Percentiles rank a stretch among this genome's conserved stretches.
These are phyloP conservation scores for Stenchaetothrips biformis DNA, from an alignment of 2,888 invertebrate species.

Conservation along the genomic window DNA sequence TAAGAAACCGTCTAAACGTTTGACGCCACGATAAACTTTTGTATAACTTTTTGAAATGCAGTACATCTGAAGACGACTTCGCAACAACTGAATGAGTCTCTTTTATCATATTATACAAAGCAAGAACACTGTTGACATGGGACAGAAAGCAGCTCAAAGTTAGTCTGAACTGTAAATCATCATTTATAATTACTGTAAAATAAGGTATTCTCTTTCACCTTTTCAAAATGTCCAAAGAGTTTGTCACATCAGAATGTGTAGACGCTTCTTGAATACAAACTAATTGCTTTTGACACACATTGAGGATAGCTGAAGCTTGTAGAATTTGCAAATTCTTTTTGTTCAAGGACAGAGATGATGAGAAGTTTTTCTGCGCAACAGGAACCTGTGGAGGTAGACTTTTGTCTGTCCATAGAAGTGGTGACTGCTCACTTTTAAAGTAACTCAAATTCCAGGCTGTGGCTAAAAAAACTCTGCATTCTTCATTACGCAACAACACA, in stretches of 20 bases:
- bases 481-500: slow-evolving; percentile 42
- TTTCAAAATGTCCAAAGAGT: slow-evolving; percentile 53
- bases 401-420: not conserved
- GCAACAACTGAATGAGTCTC: not conserved
- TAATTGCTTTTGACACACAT: slow-evolving; percentile 52
- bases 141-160: not conserved
- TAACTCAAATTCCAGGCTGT: slow-evolving; percentile 45
- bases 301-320: slow-evolving; percentile 52
- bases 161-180: not conserved
- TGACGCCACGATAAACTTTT: slow-evolving; percentile 57
- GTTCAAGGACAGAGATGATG: slow-evolving; percentile 34
- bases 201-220: slow-evolving; percentile 46
- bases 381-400: not conserved
- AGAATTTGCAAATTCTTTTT: slow-evolving; percentile 50
- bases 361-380: slow-evolving; percentile 36
- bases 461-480: slow-evolving; percentile 45
- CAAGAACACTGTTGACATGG: not conserved
- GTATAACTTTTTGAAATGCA: slow-evolving; percentile 30
- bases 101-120: not conserved
- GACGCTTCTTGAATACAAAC: slow-evolving; percentile 60
- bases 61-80: not conserved
- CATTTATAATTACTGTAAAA: not conserved
- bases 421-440: not conserved
- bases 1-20: slow-evolving; percentile 57
- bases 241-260: slow-evolving; percentile 54